Percentiles rank a stretch among this genome's conserved stretches.
Conservation (phyloP, 2,888 invertebrate genomes). For the Scaptomyza tumidula region DNA sequence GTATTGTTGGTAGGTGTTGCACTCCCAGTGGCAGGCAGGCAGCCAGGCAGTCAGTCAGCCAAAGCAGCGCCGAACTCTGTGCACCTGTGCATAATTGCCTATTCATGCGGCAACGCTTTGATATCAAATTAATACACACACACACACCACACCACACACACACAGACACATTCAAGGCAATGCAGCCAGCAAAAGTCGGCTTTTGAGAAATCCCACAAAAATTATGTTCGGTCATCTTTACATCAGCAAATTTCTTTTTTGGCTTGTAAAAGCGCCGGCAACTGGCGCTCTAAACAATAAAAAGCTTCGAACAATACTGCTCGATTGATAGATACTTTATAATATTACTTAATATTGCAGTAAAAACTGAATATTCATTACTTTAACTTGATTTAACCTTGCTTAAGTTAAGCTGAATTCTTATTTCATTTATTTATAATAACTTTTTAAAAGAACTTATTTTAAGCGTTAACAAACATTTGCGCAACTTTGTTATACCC, state of each 20-base stretch:
- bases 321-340: conserved; percentile 19
- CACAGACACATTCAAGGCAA: not conserved
- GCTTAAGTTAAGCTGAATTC: too few relatives aligned
- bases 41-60: conserved; percentile 18
- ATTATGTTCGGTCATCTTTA: conserved; percentile 73
- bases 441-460: too few relatives aligned
- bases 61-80: conserved; percentile 39
- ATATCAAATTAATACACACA: conserved; percentile 69
- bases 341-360: too few relatives aligned
- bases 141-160: conserved; percentile 2
- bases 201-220: conserved; percentile 60
- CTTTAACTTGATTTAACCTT: too few relatives aligned
- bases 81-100: conserved; percentile 73
- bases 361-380: not conserved
- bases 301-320: conserved; percentile 5
- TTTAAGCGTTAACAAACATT: too few relatives aligned
- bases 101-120: conserved; percentile 72
- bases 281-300: conserved; percentile 8
- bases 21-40: conserved; percentile 22
- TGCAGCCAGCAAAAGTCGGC: conserved; percentile 16
- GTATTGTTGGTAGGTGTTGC: conserved; percentile 50
- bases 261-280: conserved; percentile 38
- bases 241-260: conserved; percentile 61
- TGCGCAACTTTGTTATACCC: not conserved
- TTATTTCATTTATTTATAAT: too few relatives aligned